Evolutionary conservation across 2,797 vertebrate genomes (phyloP).

Genomic region (Oryzias dopingdopingensis): DNA sequence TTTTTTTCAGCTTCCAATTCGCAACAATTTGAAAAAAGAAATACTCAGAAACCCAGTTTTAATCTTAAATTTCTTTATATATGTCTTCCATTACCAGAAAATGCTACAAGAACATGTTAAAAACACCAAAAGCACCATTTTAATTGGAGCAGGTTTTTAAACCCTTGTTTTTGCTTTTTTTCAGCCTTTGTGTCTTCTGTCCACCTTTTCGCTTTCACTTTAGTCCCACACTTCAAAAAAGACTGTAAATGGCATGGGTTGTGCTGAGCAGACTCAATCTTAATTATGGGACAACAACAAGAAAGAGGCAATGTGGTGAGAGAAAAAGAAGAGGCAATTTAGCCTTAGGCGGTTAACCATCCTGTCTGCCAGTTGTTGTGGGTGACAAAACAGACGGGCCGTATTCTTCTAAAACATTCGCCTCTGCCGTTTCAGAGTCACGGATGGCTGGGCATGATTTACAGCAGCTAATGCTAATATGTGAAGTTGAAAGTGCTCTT

Average conservation of each 20-base stretch:
- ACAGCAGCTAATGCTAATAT: slow-evolving; percentile 29
- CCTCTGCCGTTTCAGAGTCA: slow-evolving; percentile 35
- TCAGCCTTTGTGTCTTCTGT: slow-evolving; percentile 6
- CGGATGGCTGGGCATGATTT: slow-evolving; percentile 39
- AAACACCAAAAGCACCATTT: too few species aligned
- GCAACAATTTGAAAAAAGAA: too few species aligned
- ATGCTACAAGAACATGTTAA: too few species aligned
- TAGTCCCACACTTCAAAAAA: slow-evolving; percentile 35
- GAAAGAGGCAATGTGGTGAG: slow-evolving; percentile 57
- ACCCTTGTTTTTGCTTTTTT: slow-evolving; percentile 22
- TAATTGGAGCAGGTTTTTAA: background rate
- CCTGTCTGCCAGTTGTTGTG: slow-evolving; percentile 40
- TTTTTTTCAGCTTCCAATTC: too few species aligned
- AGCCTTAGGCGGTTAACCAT: slow-evolving; percentile 63
- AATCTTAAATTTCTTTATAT: too few species aligned
- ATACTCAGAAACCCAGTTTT: too few species aligned
- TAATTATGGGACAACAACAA: slow-evolving; percentile 74
- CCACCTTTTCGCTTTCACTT: slow-evolving; percentile 12
- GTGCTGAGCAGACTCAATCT: slow-evolving; percentile 66
- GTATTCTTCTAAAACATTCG: slow-evolving; percentile 43
- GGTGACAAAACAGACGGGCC: slow-evolving; percentile 52
- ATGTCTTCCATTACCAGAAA: too few species aligned
- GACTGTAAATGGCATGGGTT: slow-evolving; percentile 65
- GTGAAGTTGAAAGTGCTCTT: slow-evolving; percentile 17
- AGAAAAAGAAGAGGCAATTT: slow-evolving; percentile 54